These are phyloP conservation scores for Delphinus delphis DNA, from an alignment of 2,113 vertebrate species.

Conservation along the genomic window DNA sequence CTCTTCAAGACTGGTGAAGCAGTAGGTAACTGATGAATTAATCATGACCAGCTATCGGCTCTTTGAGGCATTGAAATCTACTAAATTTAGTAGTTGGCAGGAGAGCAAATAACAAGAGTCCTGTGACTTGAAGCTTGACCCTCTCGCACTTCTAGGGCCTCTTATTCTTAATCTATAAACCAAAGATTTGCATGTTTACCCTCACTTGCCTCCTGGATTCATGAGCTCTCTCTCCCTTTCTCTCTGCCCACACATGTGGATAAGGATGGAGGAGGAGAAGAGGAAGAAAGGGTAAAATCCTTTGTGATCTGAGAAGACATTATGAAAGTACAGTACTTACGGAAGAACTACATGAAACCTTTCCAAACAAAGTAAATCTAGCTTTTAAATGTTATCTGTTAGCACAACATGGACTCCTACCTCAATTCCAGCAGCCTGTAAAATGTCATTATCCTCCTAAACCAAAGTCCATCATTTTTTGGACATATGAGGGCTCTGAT, in stretches of 20 bases:
- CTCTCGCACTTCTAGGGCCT: background rate
- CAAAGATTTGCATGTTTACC: background rate
- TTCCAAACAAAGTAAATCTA: constrained; percentile 54
- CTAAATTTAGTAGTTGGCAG: constrained; percentile 42
- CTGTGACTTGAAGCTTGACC: background rate
- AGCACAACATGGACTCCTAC: background rate
- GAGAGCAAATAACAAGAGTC: background rate
- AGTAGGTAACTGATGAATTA: constrained; percentile 2
- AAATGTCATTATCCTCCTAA: background rate
- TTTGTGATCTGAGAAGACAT: constrained; percentile 24
- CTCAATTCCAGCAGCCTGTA: background rate
- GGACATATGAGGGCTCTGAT: background rate
- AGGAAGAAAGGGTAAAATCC: background rate
- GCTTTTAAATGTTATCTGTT: constrained; percentile 41
- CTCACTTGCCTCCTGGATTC: background rate
- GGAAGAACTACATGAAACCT: constrained; percentile 44
- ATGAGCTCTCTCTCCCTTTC: background rate
- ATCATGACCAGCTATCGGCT: background rate
- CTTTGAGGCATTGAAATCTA: background rate
- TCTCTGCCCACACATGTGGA: background rate
- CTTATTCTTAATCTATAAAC: constrained; percentile 41
- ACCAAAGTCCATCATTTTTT: constrained; percentile 11
- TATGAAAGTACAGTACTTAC: background rate
- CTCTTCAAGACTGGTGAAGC: background rate
- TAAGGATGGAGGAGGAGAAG: background rate